Evolutionary conservation across 2,888 invertebrate genomes (phyloP).

Genomic region (Acleris holmiana): DNA sequence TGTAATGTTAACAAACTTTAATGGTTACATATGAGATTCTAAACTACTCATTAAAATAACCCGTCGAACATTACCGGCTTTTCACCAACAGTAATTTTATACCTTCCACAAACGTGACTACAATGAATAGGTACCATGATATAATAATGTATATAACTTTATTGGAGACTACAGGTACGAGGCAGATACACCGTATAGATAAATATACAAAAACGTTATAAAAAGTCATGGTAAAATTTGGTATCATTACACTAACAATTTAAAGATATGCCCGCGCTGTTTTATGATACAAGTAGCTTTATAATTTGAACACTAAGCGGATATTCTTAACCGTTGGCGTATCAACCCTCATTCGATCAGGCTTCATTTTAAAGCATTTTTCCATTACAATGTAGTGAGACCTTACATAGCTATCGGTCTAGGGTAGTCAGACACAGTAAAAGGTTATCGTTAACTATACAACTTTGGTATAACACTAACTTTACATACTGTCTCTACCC

Average conservation of each 20-base stretch:
- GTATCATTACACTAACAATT: constrained; percentile 49
- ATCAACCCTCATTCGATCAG: constrained; percentile 18
- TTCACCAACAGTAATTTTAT: constrained; percentile 15
- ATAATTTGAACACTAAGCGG: constrained; percentile 1
- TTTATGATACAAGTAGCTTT: constrained; percentile 5
- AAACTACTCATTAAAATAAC: constrained; percentile 26
- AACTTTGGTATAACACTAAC: constrained; percentile 33
- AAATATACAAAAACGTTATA: constrained; percentile 66
- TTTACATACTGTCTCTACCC: constrained; percentile 17
- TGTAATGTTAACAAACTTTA: constrained; percentile 42
- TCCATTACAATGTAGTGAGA: constrained; percentile 13
- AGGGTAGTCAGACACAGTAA: constrained; percentile 8
- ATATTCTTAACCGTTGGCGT: constrained; percentile 28
- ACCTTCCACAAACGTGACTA: neutral
- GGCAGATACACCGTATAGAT: constrained; percentile 23
- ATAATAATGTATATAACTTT: constrained; percentile 19
- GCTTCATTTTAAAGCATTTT: constrained; percentile 29
- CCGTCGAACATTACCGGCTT: constrained; percentile 16
- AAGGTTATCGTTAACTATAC: constrained; percentile 21
- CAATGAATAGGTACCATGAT: neutral
- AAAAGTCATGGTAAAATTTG: constrained; percentile 68
- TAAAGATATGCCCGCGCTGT: constrained; percentile 16
- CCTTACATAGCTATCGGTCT: constrained; percentile 17
- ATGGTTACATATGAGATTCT: constrained; percentile 39
- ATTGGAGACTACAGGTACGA: constrained; percentile 23